Base-by-base conservation (phyloP, 2,888 invertebrate species). In the Polydrusus cervinus region DNA sequence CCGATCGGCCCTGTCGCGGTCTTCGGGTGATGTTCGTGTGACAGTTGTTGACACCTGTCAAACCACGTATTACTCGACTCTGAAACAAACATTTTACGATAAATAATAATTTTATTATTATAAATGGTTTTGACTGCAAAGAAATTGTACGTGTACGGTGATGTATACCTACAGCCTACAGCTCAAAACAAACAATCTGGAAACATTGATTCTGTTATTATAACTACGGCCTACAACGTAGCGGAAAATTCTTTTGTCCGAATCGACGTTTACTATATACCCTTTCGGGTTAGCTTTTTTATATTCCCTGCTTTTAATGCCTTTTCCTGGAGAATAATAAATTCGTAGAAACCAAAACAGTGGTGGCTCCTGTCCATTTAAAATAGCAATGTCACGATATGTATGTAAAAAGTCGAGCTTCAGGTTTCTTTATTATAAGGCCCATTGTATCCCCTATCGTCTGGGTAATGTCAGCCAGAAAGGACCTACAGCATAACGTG, bases 11-110 rank as follows among this genome's bases (percentile, higher is more conserved):
- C 55, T 82, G 81, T 55, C 85, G 82, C 71, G 82, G 81, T 79
- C 84, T 84, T 77, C 84, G 82, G 3, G 43, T 20, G 60, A 80
- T 76, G 75, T 78, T 83, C 70, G 82, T 80, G 34, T 61, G 61
- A 73, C 79, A 80, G 70, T 81, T 79, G 78, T 81, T 82, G 76
- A 84, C 83, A 76, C 81, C 81, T 67, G 84, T 81, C 78, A 83
- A 81, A 81, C 84, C 84, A 80, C 84, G 83, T 77, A 83, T 83
- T 70, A 84, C 79, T 73, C 85, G 85, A 77, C 79, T 84, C 85
- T 85, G 82, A 6, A 80, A 80, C 47, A 66, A 78, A 71, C 69
- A 70, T n/a, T 30, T 2, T 55, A 18, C 8, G 51, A 43, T 49
- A 16, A 49, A 6, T 5, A 49, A 14, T 16, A 18, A 49, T 49